Conservation (phyloP, 2,888 invertebrate species). For the Drosophila buzzatii region DNA sequence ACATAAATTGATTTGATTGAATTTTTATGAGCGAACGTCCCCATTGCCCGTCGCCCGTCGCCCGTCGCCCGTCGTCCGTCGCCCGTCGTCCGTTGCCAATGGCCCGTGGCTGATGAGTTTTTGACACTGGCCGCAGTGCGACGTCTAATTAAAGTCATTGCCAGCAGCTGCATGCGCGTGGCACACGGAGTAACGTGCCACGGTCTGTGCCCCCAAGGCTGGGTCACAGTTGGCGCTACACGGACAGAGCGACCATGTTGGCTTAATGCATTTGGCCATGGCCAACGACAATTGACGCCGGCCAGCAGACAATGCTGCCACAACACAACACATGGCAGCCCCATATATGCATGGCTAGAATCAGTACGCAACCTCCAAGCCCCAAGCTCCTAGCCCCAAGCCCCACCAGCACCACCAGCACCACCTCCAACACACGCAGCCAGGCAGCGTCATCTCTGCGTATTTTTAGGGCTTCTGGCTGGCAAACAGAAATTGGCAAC, state of each 20-base stretch:
- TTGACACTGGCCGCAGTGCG: slow-evolving; percentile 40
- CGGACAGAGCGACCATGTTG: slow-evolving; percentile 36
- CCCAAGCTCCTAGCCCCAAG: too few relatives aligned
- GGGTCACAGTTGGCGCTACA: slow-evolving; percentile 80
- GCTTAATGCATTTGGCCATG: slow-evolving; percentile 57
- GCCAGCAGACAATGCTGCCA: slow-evolving; percentile 30
- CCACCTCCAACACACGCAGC: neutral
- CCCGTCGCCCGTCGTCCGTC: slow-evolving; percentile 16
- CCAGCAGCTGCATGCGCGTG: slow-evolving; percentile 61
- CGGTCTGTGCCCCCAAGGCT: slow-evolving; percentile 49
- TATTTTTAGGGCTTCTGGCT: slow-evolving; percentile 74
- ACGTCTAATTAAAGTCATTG: slow-evolving; percentile 77
- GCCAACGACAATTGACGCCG: slow-evolving; percentile 43
- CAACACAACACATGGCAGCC: slow-evolving; percentile 16
- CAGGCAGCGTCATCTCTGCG: slow-evolving; percentile 26
- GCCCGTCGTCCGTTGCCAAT: slow-evolving; percentile 26
- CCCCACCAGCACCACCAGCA: too few relatives aligned
- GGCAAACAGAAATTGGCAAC: slow-evolving; percentile 45
- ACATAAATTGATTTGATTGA: slow-evolving; percentile 86
- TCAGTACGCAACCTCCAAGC: too few relatives aligned
- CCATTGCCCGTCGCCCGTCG: neutral
- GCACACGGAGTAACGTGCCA: slow-evolving; percentile 7
- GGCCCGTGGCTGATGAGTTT: slow-evolving; percentile 60
- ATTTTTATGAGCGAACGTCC: slow-evolving; percentile 81
- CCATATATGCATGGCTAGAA: neutral